Percentiles rank a stretch among this genome's conserved stretches.
Conservation (phyloP, 2,113 vertebrate genomes). For the Lycocorax pyrrhopterus region DNA sequence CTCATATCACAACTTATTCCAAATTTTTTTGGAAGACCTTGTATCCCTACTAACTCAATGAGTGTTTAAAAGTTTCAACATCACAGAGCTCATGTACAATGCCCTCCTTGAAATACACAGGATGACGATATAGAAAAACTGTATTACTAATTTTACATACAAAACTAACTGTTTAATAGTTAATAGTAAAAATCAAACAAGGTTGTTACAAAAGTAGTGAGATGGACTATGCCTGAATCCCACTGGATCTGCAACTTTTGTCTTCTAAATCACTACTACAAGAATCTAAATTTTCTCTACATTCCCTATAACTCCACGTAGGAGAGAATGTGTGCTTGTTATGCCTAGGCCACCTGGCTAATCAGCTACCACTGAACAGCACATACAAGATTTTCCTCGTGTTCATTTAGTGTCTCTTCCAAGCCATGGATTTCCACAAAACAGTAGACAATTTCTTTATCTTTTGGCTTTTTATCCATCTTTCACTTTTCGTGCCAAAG, state of each 20-base stretch:
- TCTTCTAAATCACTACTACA: background rate
- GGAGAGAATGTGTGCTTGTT: background rate
- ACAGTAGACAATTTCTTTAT: background rate
- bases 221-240: background rate
- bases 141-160: background rate
- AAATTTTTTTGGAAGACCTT: background rate
- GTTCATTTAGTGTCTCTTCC: background rate
- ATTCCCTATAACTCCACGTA: background rate
- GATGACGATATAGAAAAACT: background rate
- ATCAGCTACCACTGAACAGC: background rate
- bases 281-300: background rate
- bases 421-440: background rate
- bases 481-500: background rate
- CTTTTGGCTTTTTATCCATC: background rate
- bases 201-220: background rate
- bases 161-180: background rate
- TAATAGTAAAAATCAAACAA: background rate
- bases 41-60: background rate
- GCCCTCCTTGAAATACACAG: background rate
- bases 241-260: background rate
- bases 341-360: background rate
- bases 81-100: background rate
- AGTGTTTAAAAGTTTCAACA: background rate
- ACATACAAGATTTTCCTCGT: background rate
- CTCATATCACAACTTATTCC: background rate